phyloP scores from a whole-genome alignment of 2,113 vertebrate species.

The Okapia johnstoni region DNA sequence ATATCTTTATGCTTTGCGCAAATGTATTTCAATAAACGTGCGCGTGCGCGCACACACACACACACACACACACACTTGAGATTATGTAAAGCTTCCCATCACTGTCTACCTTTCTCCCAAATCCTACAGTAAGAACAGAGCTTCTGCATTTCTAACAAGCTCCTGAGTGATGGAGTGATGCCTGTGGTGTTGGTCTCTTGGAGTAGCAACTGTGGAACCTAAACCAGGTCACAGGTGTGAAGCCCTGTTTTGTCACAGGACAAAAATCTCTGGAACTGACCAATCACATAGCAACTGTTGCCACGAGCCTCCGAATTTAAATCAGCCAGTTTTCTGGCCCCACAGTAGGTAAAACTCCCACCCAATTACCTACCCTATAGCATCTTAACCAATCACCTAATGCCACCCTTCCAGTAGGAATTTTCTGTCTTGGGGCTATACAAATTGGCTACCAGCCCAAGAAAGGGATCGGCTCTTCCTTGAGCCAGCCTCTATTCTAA shows the following conservation, averaged over 20 bases:
- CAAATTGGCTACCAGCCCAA: neutral
- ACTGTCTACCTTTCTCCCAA: neutral
- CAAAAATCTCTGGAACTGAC: neutral
- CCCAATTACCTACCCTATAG: neutral
- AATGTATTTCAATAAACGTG: neutral
- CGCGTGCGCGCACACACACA: neutral
- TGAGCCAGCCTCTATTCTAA: neutral
- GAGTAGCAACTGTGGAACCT: neutral
- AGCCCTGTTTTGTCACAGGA: neutral
- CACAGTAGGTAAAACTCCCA: neutral
- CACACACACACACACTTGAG: neutral
- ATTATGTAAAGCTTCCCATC: neutral
- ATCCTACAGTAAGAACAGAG: neutral
- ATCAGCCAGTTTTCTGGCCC: neutral
- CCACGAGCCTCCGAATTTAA: neutral
- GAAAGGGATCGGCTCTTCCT: neutral
- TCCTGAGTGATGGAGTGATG: neutral
- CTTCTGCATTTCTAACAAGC: neutral
- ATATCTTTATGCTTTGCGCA: neutral
- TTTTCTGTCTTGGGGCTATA: neutral
- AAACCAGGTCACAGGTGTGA: neutral
- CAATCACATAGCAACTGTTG: neutral
- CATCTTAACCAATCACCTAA: neutral
- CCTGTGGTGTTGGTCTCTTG: too few relatives aligned
- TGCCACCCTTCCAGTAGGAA: neutral